Conservation (phyloP, 2,888 invertebrate species). For the Tuta absoluta region DNA sequence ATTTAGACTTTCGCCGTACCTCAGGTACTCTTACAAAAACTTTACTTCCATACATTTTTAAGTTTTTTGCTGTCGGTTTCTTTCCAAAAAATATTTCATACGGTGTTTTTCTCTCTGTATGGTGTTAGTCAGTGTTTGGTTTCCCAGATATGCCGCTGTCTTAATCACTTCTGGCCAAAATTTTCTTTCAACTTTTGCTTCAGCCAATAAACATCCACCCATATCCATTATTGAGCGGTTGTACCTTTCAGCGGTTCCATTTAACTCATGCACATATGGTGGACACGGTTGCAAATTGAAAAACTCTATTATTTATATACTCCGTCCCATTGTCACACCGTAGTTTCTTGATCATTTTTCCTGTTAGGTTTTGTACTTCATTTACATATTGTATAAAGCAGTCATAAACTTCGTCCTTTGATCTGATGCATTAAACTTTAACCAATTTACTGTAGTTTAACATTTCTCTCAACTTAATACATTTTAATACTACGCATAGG, state of each 20-base stretch:
- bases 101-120: constrained; percentile 41
- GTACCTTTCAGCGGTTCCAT: constrained; percentile 42
- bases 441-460: constrained; percentile 39
- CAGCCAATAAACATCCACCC: constrained; percentile 38
- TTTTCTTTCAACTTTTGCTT: constrained; percentile 38
- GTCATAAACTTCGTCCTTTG: constrained; percentile 34
- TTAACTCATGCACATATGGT: constrained; percentile 43
- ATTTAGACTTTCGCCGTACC: constrained; percentile 40
- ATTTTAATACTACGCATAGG: no score
- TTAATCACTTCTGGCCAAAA: constrained; percentile 42
- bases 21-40: constrained; percentile 44
- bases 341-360: constrained; percentile 39
- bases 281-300: constrained; percentile 41
- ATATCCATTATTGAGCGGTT: constrained; percentile 41
- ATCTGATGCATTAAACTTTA: constrained; percentile 38
- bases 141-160: constrained; percentile 42
- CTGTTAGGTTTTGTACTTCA: constrained; percentile 35
- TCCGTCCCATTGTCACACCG: constrained; percentile 41
- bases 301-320: constrained; percentile 39
- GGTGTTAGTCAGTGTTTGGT: constrained; percentile 43
- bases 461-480: no score
- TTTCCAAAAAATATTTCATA: constrained; percentile 40
- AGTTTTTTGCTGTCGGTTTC: constrained; percentile 39
- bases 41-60: constrained; percentile 43
- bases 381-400: constrained; percentile 39